Conservation (phyloP, 2,113 vertebrate species). For the Chlorodrepanis virens region DNA sequence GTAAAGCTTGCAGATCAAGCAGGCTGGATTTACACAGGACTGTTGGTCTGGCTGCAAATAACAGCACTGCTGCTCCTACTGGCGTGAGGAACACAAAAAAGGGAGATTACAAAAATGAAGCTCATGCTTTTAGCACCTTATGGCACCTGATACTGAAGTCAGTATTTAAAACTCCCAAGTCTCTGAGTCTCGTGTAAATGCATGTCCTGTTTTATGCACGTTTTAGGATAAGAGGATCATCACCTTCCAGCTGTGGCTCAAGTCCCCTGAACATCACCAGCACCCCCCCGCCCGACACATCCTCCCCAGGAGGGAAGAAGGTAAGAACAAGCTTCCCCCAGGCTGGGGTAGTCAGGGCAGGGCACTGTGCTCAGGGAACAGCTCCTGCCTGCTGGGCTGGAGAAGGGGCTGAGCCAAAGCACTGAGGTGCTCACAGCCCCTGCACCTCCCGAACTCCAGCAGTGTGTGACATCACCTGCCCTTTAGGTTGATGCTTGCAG, state of each 20-base stretch:
- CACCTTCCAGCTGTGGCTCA: constrained; percentile 96
- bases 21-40: background rate
- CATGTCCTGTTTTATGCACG: background rate
- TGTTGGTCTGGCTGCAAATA: background rate
- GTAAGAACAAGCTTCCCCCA: constrained; percentile 51
- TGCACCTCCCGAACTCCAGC: background rate
- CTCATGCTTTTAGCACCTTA: background rate
- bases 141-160: background rate
- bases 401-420: background rate
- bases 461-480: background rate
- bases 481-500: background rate
- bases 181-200: background rate
- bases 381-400: background rate
- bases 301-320: constrained; percentile 94
- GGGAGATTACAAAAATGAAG: background rate
- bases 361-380: background rate
- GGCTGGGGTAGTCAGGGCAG: background rate
- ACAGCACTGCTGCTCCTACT: background rate
- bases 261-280: constrained; percentile 96
- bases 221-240: constrained; percentile 92
- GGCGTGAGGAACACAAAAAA: background rate
- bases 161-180: background rate
- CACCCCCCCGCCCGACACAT: constrained; percentile 92
- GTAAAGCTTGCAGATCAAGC: background rate
- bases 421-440: background rate